Evolutionary conservation across 2,797 vertebrate genomes (phyloP).

Genomic region (Hemibagrus guttatus): DNA sequence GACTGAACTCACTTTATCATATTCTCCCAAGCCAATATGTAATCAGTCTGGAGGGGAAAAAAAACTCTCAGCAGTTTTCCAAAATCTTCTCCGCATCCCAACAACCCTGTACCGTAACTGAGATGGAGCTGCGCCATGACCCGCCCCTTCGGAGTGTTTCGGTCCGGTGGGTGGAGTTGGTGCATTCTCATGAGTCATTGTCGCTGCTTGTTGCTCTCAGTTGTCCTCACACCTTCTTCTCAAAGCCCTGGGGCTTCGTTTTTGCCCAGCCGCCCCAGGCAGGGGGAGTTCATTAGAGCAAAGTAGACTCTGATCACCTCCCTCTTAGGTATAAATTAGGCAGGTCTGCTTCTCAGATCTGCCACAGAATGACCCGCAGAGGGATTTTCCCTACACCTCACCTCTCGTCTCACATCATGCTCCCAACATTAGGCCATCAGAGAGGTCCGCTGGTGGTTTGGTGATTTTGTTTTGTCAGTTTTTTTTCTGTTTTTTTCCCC

Average conservation of each 20-base stretch:
- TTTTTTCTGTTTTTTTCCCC: neutral
- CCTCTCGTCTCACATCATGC: slow-evolving; percentile 28
- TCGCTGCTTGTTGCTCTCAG: slow-evolving; percentile 12
- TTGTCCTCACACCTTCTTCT: slow-evolving; percentile 23
- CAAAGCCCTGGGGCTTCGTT: slow-evolving; percentile 29
- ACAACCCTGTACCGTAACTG: neutral
- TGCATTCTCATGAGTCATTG: slow-evolving; percentile 20
- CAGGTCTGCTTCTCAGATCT: slow-evolving; percentile 41
- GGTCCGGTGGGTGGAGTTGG: slow-evolving; percentile 5
- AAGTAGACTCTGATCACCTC: slow-evolving; percentile 70
- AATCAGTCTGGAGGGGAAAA: neutral
- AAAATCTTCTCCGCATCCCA: neutral
- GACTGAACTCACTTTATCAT: neutral
- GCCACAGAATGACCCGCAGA: slow-evolving; percentile 24
- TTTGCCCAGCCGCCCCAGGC: slow-evolving; percentile 63
- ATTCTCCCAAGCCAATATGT: neutral
- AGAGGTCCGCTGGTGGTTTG: slow-evolving; percentile 11
- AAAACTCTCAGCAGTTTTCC: neutral
- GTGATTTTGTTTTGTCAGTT: neutral
- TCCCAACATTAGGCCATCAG: neutral
- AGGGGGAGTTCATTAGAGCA: slow-evolving; percentile 73
- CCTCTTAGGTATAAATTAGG: slow-evolving; percentile 72
- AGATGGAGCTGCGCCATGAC: neutral
- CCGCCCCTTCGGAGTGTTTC: neutral
- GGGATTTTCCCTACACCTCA: slow-evolving; percentile 32